Evolutionary conservation across 92 coral and sea anemone species (phyloP).

Genomic region (Parazoanthus darwini): DNA sequence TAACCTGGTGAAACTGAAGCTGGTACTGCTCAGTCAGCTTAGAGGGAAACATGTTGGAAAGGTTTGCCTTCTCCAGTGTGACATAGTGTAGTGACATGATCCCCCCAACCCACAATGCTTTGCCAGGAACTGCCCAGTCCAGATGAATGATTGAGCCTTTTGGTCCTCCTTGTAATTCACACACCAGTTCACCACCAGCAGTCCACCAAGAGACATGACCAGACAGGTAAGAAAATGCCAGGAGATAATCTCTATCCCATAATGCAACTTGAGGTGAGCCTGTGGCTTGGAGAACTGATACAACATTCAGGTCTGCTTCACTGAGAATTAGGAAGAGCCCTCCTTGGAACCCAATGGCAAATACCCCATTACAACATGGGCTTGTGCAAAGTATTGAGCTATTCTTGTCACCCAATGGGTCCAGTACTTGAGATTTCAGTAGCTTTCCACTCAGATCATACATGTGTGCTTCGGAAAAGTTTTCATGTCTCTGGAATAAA

Average conservation of each 20-base stretch:
- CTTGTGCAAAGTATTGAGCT: slow-evolving; percentile 70
- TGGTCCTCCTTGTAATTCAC: slow-evolving; percentile 76
- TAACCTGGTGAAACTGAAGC: slow-evolving; percentile 75
- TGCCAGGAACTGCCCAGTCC: slow-evolving; percentile 69
- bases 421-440: slow-evolving; percentile 51
- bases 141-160: slow-evolving; percentile 73
- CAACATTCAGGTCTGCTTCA: slow-evolving; percentile 61
- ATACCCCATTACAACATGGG: slow-evolving; percentile 64
- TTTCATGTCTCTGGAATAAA: slow-evolving; percentile 67
- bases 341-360: slow-evolving; percentile 87
- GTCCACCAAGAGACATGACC: slow-evolving; percentile 91
- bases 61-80: slow-evolving; percentile 47
- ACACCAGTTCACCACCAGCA: slow-evolving; percentile 62
- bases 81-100: slow-evolving; percentile 79
- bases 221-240: slow-evolving; percentile 75
- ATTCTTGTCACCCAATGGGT: slow-evolving; percentile 74
- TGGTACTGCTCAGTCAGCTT: slow-evolving; percentile 49
- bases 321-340: slow-evolving; percentile 68
- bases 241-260: slow-evolving; percentile 69
- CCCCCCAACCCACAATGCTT: slow-evolving; percentile 80
- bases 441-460: slow-evolving; percentile 52
- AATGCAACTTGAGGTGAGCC: slow-evolving; percentile 87
- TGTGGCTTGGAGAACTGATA: slow-evolving; percentile 75
- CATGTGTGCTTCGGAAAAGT: slow-evolving; percentile 75
- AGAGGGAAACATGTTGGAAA: slow-evolving; percentile 45